phyloP scores from a whole-genome alignment of 2,888 invertebrate genomes.

The Oscheius sp. region DNA sequence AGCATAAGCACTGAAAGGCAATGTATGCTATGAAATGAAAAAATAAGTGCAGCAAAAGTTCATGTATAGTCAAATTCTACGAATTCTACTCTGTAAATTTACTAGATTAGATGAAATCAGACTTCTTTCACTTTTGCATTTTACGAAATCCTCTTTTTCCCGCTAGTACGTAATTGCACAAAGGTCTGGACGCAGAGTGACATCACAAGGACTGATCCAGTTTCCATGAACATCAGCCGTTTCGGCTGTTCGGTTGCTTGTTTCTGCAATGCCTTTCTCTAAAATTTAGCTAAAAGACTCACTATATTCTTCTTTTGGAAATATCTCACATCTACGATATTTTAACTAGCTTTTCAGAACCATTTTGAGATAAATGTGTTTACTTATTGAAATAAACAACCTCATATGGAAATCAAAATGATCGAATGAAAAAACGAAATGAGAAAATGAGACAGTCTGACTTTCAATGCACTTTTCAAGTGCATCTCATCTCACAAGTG shows the following conservation, averaged over 20 bases:
- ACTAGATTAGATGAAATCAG: no score
- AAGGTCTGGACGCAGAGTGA: slow-evolving; percentile 10
- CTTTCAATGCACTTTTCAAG: no score
- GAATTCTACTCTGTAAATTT: no score
- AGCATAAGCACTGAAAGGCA: neutral
- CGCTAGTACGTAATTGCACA: slow-evolving; percentile 14
- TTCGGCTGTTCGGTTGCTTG: slow-evolving; percentile 2
- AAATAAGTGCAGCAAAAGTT: no score
- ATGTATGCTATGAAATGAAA: neutral
- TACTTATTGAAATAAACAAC: neutral
- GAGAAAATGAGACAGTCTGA: no score
- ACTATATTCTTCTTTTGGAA: neutral
- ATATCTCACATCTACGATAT: neutral
- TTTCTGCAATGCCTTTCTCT: neutral
- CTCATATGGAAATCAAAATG: no score
- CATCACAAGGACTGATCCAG: slow-evolving; percentile 24
- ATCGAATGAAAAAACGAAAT: no score
- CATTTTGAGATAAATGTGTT: neutral
- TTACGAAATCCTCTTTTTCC: slow-evolving; percentile 5
- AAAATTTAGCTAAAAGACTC: neutral
- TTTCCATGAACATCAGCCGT: slow-evolving; percentile 11
- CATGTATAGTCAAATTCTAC: no score
- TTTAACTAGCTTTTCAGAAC: neutral
- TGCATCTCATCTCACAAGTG: no score
- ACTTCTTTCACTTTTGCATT: neutral